These are phyloP conservation scores for Drosophila mulleri DNA, from an alignment of 2,888 invertebrate genomes.

Conservation along the genomic window DNA sequence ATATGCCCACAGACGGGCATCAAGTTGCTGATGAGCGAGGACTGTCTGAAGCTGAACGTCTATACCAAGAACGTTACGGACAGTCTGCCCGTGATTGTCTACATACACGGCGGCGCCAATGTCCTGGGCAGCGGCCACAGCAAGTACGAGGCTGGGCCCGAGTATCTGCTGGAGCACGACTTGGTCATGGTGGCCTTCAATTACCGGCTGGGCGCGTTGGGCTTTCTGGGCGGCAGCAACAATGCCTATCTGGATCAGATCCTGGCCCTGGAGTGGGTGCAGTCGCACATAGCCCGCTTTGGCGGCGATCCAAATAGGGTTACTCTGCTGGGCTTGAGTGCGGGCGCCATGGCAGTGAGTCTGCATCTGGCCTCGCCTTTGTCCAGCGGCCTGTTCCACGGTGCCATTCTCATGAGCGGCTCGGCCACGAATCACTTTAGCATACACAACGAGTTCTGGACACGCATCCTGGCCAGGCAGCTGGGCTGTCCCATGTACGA, in stretches of 20 bases:
- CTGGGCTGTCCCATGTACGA: conserved; percentile 87
- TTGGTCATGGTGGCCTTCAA: conserved; percentile 82
- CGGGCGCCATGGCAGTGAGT: conserved; percentile 85
- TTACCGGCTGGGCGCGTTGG: conserved; percentile 83
- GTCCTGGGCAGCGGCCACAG: conserved; percentile 76
- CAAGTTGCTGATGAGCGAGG: conserved; percentile 86
- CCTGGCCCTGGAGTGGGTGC: conserved; percentile 88
- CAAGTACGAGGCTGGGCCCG: conserved; percentile 73
- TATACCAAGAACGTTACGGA: conserved; percentile 84
- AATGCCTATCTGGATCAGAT: conserved; percentile 89
- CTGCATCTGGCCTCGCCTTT: conserved; percentile 88
- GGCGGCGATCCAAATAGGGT: conserved; percentile 88
- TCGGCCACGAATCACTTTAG: conserved; percentile 86
- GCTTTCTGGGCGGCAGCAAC: conserved; percentile 89
- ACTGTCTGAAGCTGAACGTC: conserved; percentile 88
- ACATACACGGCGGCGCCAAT: conserved; percentile 82
- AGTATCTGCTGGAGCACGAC: conserved; percentile 79
- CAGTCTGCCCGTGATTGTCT: conserved; percentile 73
- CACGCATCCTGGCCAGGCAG: conserved; percentile 87
- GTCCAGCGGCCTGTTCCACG: conserved; percentile 88
- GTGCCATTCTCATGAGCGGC: conserved; percentile 89
- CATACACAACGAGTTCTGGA: conserved; percentile 86
- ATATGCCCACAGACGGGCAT: conserved; percentile 78
- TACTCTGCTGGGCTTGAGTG: conserved; percentile 88
- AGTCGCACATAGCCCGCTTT: conserved; percentile 87